Conservation (phyloP, 2,797 vertebrate genomes). For the Chaunax sp. region DNA sequence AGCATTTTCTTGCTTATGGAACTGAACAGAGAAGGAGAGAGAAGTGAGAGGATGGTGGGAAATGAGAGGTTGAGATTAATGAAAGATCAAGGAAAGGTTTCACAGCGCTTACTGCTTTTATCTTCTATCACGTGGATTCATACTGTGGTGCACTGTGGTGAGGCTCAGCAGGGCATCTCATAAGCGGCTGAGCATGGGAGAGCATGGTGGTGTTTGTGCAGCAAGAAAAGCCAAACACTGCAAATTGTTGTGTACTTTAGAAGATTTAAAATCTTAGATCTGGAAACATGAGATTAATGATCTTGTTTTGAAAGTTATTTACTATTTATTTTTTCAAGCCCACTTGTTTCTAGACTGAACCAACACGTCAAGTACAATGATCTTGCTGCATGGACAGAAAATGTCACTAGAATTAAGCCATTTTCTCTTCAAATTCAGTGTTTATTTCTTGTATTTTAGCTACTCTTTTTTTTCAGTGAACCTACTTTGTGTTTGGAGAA, state of each 20-base stretch:
- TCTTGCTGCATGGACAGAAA: too few relatives aligned
- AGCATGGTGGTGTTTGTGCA: conserved; percentile 6
- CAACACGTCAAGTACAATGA: too few relatives aligned
- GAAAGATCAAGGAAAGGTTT: conserved; percentile 62
- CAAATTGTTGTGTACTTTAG: too few relatives aligned
- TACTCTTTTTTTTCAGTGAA: too few relatives aligned
- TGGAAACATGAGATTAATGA: too few relatives aligned
- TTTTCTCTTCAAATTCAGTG: too few relatives aligned
- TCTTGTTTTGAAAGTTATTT: too few relatives aligned
- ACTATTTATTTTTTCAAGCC: too few relatives aligned
- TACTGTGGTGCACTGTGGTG: conserved; percentile 21
- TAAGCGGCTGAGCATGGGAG: conserved; percentile 5
- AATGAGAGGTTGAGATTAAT: conserved; percentile 52
- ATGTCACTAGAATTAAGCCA: too few relatives aligned
- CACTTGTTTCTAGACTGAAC: too few relatives aligned
- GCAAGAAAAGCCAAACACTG: conserved; percentile 1
- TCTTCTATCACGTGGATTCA: conserved; percentile 40
- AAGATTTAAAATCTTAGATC: too few relatives aligned
- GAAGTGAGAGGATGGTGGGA: conserved; percentile 45
- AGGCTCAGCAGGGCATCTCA: conserved; percentile 33
- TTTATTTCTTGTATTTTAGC: too few relatives aligned
- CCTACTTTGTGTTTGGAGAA: background rate
- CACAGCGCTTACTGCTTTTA: conserved; percentile 48
- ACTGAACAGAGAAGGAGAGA: conserved; percentile 66
- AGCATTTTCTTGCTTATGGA: conserved; percentile 77